Evolutionary conservation across 2,888 invertebrate species (phyloP), one percentile per base, ranked within the genome.

Genomic region (Ochropacha duplaris): DNA sequence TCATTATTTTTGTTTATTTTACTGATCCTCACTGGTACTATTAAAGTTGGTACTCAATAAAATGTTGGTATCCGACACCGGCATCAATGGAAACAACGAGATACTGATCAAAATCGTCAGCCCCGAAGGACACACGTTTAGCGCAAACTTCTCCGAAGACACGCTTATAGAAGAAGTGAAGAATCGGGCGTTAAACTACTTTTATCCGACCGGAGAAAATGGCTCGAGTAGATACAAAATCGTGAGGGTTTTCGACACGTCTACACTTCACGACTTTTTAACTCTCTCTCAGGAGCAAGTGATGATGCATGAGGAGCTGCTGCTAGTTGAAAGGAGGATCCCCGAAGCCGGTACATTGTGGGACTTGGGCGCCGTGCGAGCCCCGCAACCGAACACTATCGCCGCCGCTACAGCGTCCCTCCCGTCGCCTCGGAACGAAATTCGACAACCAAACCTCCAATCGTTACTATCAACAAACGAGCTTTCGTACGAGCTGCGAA

Each of bases 391-490:
- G 16, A 82, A 79, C 0, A 81, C 88, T 0, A 92, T 92, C 22
- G 90, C 88, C 0, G 90, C 91, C 1, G 92, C 90, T 0, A 92
- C 92, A 0, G 88, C 92, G 0, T 81, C 87, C 0, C 60, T 92
- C 2, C 92, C 92, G 0, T 62, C 76, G 0, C 86, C 92, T 1
- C 80, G 82, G 44, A 81, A 77, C 58, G 58, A 79, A 0, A 66
- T 85, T 0, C 68, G 87, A 8, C 92, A 92, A 57, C 92, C 92
- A 0, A 90, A 92, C 55, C 73, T 92, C 0, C 92, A 92, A 57
- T 87, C 92, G 0, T 62, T 92, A 2, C 70, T 92, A 0, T 89
- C 92, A 0, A 92, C 92, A 0, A 92, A 92, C 57, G 92, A 92
- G 61, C 57, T 92, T 3, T 86, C 92, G 0, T 87, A 81, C 34